phyloP scores from a whole-genome alignment of 2,797 vertebrate species.

The Eospalax fontanierii region DNA sequence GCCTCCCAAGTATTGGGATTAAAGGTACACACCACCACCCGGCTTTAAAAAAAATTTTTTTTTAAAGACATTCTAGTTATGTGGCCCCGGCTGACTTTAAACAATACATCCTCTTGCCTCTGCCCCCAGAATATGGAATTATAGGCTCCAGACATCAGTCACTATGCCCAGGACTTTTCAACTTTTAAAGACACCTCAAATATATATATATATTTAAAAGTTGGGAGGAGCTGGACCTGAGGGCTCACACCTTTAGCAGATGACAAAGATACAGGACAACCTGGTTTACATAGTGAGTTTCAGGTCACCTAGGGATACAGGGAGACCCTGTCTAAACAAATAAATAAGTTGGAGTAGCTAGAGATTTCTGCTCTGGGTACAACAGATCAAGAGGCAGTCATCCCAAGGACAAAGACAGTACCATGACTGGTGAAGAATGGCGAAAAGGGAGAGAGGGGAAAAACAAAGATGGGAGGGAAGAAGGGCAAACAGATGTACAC shows the following conservation, averaged over 20 bases:
- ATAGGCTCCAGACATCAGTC: not conserved
- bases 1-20: no score
- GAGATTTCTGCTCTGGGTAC: not conserved
- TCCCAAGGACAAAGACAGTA: not conserved
- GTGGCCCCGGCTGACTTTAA: not conserved
- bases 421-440: not conserved
- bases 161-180: not conserved
- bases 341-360: not conserved
- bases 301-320: not conserved
- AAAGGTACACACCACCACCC: no score
- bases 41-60: not conserved
- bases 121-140: not conserved
- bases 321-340: not conserved
- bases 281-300: no score
- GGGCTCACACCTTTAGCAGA: no score
- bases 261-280: no score
- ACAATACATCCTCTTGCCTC: not conserved
- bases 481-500: not conserved
- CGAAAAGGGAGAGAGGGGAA: not conserved
- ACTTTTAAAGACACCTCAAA: not conserved
- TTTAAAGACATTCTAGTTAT: not conserved
- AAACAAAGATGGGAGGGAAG: not conserved
- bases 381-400: not conserved
- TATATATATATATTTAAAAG: no score
- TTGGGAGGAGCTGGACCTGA: no score